Evolutionary conservation across 2,797 vertebrate species (phyloP), one percentile per base, ranked within the genome.

Genomic region (Tinamus major): DNA sequence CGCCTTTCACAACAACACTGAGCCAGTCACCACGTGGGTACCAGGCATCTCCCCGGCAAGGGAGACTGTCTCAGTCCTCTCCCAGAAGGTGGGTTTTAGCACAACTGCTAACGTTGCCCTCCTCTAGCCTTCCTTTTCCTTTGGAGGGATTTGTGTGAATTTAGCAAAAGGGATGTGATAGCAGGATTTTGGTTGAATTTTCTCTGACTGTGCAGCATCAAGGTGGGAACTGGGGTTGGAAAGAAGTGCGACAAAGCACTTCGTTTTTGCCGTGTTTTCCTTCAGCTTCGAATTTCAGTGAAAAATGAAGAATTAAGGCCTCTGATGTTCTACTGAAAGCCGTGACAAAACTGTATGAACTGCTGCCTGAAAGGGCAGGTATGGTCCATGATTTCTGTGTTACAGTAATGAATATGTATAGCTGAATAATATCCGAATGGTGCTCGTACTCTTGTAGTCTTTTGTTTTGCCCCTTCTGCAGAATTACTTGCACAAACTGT

Each of bases 11-110:
- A 39, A 31, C 29, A 31, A 7, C 75, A 7, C 79, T 4, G 16
- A 0, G 1, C 68, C 49, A 29, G 41, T 39, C n/a, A 20, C 69
- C 59, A 7, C 1, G 1, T 1, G 42, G 75, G 89, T 42, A 33
- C 33, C 59, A 5, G 69, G 81, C 85, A 4, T 67, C 1, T 1
- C 49, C 48, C 41, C 29, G 1, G 14, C 48, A 55, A 39, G 31
- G 10, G 6, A 55, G 42, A 51, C 46, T 13, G 12, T 31, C 0
- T 0, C 51, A n/a, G 51, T 48, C 39, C 69, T 16, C 20, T 65
- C 44, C 37, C 14, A 10, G 5, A 84, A 67, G 16, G 13, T 65
- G 76, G 14, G 2, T 19, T 48, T 35, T 48, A 75, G 46, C n/a
- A 37, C 4, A 21, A 51, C 46, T 85, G 61, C 24, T 42, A 4